These are phyloP conservation scores for Semaprochilodus insignis DNA, from an alignment of 2,797 vertebrate species.

Conservation along the genomic window DNA sequence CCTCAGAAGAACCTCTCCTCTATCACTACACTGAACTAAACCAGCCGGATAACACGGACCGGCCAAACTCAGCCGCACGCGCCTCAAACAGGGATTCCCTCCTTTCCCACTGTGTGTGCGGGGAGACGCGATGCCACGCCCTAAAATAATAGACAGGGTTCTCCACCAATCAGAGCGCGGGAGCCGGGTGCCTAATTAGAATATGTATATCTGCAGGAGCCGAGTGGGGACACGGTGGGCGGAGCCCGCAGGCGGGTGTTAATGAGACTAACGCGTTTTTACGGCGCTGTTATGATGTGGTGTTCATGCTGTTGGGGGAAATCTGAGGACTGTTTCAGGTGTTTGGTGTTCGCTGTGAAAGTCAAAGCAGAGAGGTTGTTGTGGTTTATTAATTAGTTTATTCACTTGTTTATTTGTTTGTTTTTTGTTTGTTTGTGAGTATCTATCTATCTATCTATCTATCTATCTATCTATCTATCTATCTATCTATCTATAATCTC, in stretches of 20 bases:
- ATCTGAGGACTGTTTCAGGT: background rate
- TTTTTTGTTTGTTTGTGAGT: background rate
- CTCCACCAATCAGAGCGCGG: conserved; percentile 37
- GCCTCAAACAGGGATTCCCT: conserved; percentile 12
- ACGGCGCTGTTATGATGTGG: background rate
- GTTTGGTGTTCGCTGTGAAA: background rate
- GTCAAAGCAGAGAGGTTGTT: no score
- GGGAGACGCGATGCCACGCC: background rate
- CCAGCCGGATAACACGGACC: background rate
- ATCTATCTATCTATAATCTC: no score
- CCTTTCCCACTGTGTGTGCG: background rate
- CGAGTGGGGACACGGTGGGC: background rate
- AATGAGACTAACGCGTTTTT: conserved; percentile 5
- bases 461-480: no score
- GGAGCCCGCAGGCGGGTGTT: background rate
- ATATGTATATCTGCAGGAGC: background rate
- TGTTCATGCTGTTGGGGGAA: background rate
- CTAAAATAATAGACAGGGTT: background rate
- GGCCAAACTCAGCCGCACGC: background rate
- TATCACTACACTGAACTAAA: no score
- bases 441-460: background rate
- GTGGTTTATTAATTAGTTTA: no score
- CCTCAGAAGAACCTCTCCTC: background rate
- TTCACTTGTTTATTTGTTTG: background rate
- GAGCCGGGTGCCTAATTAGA: background rate